Base-by-base conservation (phyloP, 2,888 invertebrate genomes). In the Lasioglossum leucozonium region DNA sequence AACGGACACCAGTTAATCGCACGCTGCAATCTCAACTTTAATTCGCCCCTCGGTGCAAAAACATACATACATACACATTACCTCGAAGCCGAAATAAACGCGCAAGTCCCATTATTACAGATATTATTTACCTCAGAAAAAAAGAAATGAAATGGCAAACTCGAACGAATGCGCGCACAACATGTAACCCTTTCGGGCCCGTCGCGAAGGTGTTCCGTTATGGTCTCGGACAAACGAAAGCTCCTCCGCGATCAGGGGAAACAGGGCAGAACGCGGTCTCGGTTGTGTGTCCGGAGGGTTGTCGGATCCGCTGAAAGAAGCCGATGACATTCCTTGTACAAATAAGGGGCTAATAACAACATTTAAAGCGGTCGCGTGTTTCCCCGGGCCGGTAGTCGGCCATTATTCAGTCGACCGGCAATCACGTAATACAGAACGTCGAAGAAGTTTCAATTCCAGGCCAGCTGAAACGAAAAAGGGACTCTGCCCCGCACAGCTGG, bases 251-350 rank as follows among this genome's bases (percentile, higher is more conserved):
- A 44, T 16, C 16, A 77, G 82, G 71, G 82, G 84, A 84, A 82
- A 84, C 79, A 55, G 79, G 73, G 76, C 79, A 77, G 76, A 83
- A 83, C 79, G 72, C 47, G 77, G 77, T 51, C 40, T 22, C 8
- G 42, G 51, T 47, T 58, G 69, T 71, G 73, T 82, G 69, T 75
- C 79, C 79, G 37, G 77, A 40, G 79, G 85, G 84, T 71, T 74
- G 69, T n/a, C 42, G 40, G 42, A 26, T n/a, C 37, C 40, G 84
- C 16, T 82, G 85, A 85, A 85, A 84, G 85, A 80, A 85, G 42
- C 85, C 79, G 85, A 85, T 85, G 85, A 85, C 85, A 85, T 85
- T 85, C 84, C 84, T 85, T 85, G 85, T 80, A 80, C 84, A 85
- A 85, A 85, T 85, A 85, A 85, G 74, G 84, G 85, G 77, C 71